Evolutionary conservation across 2,888 invertebrate species (phyloP).

Genomic region (Anoplius nigerrimus): DNA sequence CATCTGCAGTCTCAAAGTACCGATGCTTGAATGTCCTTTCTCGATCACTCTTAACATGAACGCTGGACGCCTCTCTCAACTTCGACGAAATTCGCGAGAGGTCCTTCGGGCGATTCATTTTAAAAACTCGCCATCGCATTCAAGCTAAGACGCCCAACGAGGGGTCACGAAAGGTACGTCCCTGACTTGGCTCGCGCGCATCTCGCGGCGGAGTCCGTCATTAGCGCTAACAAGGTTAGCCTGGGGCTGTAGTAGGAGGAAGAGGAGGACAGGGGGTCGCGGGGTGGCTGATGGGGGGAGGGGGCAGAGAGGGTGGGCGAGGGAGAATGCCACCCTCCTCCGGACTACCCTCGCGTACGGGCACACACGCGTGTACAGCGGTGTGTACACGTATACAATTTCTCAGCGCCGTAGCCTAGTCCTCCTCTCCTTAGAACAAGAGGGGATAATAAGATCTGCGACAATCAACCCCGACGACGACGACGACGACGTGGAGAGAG

Average conservation of each 20-base stretch:
- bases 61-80: too few species aligned
- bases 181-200: slow-evolving; percentile 55
- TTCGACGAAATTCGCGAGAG: too few species aligned
- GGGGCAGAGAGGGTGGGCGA: slow-evolving; percentile 1
- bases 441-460: slow-evolving; percentile 73
- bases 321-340: slow-evolving; percentile 45
- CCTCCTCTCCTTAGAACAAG: slow-evolving; percentile 55
- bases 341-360: slow-evolving; percentile 30
- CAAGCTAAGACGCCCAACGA: neutral
- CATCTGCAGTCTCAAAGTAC: too few species aligned
- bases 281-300: neutral
- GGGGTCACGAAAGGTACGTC: slow-evolving; percentile 18
- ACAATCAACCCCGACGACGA: slow-evolving; percentile 69
- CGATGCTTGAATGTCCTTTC: too few species aligned
- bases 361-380: slow-evolving; percentile 30
- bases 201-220: slow-evolving; percentile 66
- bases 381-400: slow-evolving; percentile 29
- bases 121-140: too few species aligned
- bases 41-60: too few species aligned
- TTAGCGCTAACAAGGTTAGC: slow-evolving; percentile 73
- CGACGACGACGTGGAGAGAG: slow-evolving; percentile 38
- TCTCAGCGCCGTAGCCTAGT: slow-evolving; percentile 41
- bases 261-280: slow-evolving; percentile 27
- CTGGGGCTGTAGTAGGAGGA: slow-evolving; percentile 54
- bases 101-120: too few species aligned